These are phyloP conservation scores for Mallotus villosus DNA, from an alignment of 2,797 vertebrate species.

Conservation along the genomic window DNA sequence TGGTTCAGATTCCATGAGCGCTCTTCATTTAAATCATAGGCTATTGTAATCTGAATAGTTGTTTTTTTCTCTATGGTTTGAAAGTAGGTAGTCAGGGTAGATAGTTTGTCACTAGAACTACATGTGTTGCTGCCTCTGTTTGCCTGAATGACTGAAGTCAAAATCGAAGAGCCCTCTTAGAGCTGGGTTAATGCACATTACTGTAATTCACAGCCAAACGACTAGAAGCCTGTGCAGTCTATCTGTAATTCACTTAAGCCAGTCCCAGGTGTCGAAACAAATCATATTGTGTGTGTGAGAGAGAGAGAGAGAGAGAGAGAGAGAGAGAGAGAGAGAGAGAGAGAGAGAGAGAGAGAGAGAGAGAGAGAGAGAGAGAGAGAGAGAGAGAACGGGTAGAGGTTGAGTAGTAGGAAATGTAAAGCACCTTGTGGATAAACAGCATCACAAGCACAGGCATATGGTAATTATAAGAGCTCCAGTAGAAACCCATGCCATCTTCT, in stretches of 20 bases:
- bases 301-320: not conserved
- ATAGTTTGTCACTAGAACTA: not conserved
- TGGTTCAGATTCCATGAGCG: not conserved
- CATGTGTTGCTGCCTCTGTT: not conserved
- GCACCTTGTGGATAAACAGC: not conserved
- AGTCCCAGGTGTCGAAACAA: not conserved
- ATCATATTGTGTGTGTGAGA: not conserved
- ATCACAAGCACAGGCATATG: not conserved
- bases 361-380: not conserved
- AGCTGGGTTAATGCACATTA: not conserved
- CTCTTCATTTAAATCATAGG: not conserved
- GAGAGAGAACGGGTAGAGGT: not conserved
- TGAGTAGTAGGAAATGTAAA: not conserved
- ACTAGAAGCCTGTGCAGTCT: not conserved
- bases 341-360: not conserved
- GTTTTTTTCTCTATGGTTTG: too few relatives aligned
- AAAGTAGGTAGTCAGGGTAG: too few relatives aligned
- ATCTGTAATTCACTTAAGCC: constrained; percentile 2
- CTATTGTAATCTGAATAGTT: too few relatives aligned
- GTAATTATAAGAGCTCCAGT: too few relatives aligned
- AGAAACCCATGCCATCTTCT: too few relatives aligned
- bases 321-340: not conserved
- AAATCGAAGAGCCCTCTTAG: not conserved
- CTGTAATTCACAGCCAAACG: constrained; percentile 5
- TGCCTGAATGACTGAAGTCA: not conserved